Base-by-base conservation (phyloP, 2,113 vertebrate species). In the Cyphomyrus discorhynchus region DNA sequence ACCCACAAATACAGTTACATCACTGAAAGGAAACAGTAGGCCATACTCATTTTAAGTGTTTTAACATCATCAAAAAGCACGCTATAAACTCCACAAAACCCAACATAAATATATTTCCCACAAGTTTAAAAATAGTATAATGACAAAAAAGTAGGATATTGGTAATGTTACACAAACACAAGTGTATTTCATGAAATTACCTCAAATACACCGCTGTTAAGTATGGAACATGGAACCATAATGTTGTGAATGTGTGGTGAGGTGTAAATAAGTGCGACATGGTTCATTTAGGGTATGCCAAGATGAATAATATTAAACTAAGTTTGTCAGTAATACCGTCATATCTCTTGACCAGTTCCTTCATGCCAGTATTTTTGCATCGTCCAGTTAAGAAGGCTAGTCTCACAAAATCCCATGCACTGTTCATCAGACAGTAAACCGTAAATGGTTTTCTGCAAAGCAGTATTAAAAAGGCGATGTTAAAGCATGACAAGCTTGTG, bases 11-110 rank as follows among this genome's bases (percentile, higher is more conserved):
- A 49, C 45, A 52, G 35, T 42, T 52, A 89, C 49, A 24, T 89
- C 50, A 42, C 58, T 66, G 31, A 53, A 89, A 83, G 74, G 88
- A 53, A 89, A 83, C 24, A 24, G 31, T 42, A 45, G 88, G 49
- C 53, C 88, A 35, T 89, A 80, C 46, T 80, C 62, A 31, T 74
- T 49, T 70, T 74, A 50, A 88, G 21, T 66, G 87, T 88, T 80
- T 87, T 53, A 53, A 87, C 50, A 87, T 87, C 27, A 53, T 87
- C 85, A 52, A 52, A 52, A 53, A 86, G 47, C 85, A 87, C 85
- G 13, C 49, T 50, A 87, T 52, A 87, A 56, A 42, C 31, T 6
- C 11, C 85, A 53, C 85, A 88, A 84, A 84, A 88, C 53, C 52
- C 52, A 66, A 35, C 85, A 53, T 86, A 53, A 86, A 53, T 62